Evolutionary conservation across 2,888 invertebrate genomes (phyloP).

Genomic region (Arctia plantaginis): DNA sequence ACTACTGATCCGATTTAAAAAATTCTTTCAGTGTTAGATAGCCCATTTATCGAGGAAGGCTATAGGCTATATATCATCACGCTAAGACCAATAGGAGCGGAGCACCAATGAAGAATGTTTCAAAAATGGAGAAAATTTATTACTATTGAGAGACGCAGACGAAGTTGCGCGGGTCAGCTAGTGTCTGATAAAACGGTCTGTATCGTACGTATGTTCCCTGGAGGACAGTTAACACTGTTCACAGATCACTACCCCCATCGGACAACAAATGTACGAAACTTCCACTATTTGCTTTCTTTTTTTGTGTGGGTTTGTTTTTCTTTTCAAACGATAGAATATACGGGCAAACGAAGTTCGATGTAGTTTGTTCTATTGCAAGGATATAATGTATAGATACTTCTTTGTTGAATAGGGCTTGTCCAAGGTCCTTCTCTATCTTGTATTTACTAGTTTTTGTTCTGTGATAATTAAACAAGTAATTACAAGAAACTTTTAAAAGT

Average conservation of each 20-base stretch:
- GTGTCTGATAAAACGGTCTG: constrained; percentile 12
- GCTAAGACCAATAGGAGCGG: too few relatives aligned
- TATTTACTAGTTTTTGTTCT: neutral
- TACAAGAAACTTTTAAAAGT: too few relatives aligned
- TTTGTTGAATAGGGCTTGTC: neutral
- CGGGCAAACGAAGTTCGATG: constrained; percentile 41
- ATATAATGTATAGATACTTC: constrained; percentile 5
- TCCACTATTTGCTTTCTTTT: constrained; percentile 41
- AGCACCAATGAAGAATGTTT: too few relatives aligned
- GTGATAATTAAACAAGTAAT: too few relatives aligned
- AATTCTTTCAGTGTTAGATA: too few relatives aligned
- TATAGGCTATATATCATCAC: too few relatives aligned
- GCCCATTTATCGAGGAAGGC: too few relatives aligned
- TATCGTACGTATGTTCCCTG: constrained; percentile 30
- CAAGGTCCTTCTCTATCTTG: neutral
- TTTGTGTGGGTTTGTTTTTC: constrained; percentile 49
- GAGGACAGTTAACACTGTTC: constrained; percentile 53
- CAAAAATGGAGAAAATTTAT: too few relatives aligned
- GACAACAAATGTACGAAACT: constrained; percentile 48
- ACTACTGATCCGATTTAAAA: too few relatives aligned
- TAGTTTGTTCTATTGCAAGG: constrained; percentile 33
- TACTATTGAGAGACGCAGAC: too few relatives aligned
- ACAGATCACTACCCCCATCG: constrained; percentile 53
- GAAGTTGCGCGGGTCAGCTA: too few relatives aligned
- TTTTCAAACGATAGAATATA: constrained; percentile 49